Percentiles rank a stretch among this genome's conserved stretches.
Evolutionary conservation across 2,797 vertebrate genomes (phyloP).

Genomic region (Silurus lanzhouensis): DNA sequence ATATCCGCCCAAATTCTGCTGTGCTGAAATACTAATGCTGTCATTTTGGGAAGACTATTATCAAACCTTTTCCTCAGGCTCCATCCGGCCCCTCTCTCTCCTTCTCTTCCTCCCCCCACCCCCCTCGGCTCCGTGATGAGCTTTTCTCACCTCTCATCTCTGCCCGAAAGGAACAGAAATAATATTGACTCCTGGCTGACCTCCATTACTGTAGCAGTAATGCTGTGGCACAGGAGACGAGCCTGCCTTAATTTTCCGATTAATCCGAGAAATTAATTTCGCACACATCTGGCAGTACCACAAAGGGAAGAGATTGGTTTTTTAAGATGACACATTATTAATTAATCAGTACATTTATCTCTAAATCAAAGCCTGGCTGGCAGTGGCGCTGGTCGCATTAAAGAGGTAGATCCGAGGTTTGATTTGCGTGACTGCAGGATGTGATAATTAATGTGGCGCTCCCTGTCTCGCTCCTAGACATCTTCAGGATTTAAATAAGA

Average conservation of each 20-base stretch:
- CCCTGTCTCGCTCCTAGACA: conserved; percentile 57
- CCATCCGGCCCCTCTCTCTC: conserved; percentile 35
- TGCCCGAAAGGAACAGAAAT: conserved; percentile 83
- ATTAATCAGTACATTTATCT: conserved; percentile 79
- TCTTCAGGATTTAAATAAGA: conserved; percentile 44
- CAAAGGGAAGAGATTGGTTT: conserved; percentile 65
- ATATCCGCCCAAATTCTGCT: conserved; percentile 17
- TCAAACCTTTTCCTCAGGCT: conserved; percentile 44
- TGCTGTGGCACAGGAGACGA: conserved; percentile 68
- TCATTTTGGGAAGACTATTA: conserved; percentile 41
- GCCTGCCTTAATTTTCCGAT: conserved; percentile 77
- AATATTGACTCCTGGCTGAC: conserved; percentile 84
- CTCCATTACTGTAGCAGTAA: conserved; percentile 85
- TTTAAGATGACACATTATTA: conserved; percentile 72
- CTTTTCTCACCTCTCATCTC: conserved; percentile 83
- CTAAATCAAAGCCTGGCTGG: conserved; percentile 54
- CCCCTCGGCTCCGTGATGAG: conserved; percentile 77
- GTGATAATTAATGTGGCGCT: conserved; percentile 64
- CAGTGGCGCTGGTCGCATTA: conserved; percentile 68
- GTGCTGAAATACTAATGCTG: conserved; percentile 47
- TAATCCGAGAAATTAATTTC: conserved; percentile 77
- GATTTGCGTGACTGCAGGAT: conserved; percentile 64
- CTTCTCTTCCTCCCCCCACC: conserved; percentile 47
- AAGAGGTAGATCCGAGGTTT: conserved; percentile 67
- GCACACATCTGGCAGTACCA: conserved; percentile 69